Percentiles rank a stretch among this genome's conserved stretches.
phyloP scores from a whole-genome alignment of 1,140 invertebrate genomes.

The Wasmannia auropunctata region DNA sequence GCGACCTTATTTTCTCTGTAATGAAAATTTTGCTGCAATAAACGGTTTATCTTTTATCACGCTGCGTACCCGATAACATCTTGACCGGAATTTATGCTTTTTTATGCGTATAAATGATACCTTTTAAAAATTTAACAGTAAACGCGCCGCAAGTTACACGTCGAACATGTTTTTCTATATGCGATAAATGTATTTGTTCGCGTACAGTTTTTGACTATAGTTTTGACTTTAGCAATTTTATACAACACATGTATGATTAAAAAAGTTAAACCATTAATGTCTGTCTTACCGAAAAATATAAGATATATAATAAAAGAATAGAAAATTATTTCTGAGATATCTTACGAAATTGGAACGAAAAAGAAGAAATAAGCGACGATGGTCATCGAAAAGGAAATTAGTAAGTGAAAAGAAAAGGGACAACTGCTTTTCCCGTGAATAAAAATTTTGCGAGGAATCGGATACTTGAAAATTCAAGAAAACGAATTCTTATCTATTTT shows the following conservation, averaged over 20 bases:
- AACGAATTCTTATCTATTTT: neutral
- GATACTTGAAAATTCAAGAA: neutral
- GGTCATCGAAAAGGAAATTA: neutral
- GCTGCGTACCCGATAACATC: conserved; percentile 7
- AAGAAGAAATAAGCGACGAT: neutral
- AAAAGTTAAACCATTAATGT: neutral
- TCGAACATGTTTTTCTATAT: neutral
- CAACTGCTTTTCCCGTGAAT: neutral
- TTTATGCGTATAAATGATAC: neutral
- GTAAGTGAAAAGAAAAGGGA: neutral
- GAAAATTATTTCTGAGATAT: neutral
- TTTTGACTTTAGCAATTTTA: neutral
- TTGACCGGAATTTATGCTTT: neutral
- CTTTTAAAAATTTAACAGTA: neutral
- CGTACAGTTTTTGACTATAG: too few relatives aligned
- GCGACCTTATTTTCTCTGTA: conserved; percentile 56
- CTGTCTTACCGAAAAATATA: neutral
- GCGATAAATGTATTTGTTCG: neutral
- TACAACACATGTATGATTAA: neutral
- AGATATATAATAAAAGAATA: neutral
- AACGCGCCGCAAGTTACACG: neutral
- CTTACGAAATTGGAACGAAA: neutral
- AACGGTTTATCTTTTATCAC: conserved; percentile 56
- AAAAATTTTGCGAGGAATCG: neutral
- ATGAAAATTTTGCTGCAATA: conserved; percentile 57